Evolutionary conservation across 2,113 vertebrate genomes (phyloP).

Genomic region (Neogobius melanostomus): DNA sequence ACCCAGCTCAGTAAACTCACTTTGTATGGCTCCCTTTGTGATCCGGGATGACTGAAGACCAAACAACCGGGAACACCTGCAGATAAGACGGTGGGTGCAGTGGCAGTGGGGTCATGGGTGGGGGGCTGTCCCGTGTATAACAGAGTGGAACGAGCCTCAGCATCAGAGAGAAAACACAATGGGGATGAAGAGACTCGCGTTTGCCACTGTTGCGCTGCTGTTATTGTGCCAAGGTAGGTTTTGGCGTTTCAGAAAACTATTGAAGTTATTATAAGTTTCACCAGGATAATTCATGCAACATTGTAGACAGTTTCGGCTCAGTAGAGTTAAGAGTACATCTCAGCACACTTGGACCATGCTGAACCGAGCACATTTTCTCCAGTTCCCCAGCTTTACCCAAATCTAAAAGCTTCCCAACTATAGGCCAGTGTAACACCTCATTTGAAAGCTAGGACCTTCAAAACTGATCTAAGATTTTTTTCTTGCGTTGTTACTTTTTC

Average conservation of each 20-base stretch:
- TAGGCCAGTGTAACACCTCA: too few relatives aligned
- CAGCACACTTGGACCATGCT: too few relatives aligned
- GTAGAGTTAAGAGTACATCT: too few relatives aligned
- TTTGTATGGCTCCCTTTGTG: conserved; percentile 33
- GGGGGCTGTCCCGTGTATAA: conserved; percentile 43
- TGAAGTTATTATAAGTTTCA: too few relatives aligned
- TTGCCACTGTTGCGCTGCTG: conserved; percentile 13
- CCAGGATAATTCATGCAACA: too few relatives aligned
- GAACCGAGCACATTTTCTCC: too few relatives aligned
- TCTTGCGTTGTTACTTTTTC: too few relatives aligned
- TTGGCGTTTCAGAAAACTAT: background rate
- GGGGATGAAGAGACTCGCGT: conserved; percentile 26
- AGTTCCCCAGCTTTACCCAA: too few relatives aligned
- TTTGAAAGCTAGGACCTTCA: too few relatives aligned
- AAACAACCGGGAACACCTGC: conserved; percentile 39
- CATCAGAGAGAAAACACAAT: conserved; percentile 34
- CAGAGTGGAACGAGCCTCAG: background rate
- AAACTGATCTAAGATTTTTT: too few relatives aligned
- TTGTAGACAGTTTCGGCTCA: too few relatives aligned
- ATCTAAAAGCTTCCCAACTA: too few relatives aligned
- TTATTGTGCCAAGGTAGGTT: conserved; percentile 34
- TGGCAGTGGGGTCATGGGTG: conserved; percentile 7
- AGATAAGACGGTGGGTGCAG: conserved; percentile 45
- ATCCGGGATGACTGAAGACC: conserved; percentile 28
- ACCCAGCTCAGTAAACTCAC: conserved; percentile 28